These are phyloP conservation scores for Hydriomena furcata DNA, from an alignment of 2,888 invertebrate species.

Conservation along the genomic window DNA sequence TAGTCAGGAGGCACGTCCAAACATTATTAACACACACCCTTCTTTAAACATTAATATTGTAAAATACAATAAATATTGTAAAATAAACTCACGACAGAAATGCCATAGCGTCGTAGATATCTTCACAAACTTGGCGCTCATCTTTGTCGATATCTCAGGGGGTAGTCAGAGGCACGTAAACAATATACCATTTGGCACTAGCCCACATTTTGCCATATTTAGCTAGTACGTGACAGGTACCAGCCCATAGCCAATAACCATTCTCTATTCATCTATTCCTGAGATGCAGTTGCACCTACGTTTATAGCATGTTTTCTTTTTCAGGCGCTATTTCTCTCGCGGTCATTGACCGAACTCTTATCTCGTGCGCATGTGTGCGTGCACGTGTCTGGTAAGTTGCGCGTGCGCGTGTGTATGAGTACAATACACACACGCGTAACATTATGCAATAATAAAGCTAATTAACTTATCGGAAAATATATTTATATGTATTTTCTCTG, in stretches of 20 bases:
- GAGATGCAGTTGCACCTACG: conserved; percentile 5
- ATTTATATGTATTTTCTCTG: conserved; percentile 39
- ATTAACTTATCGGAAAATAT: conserved; percentile 56
- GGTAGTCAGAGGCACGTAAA: too few species aligned
- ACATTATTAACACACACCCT: too few species aligned
- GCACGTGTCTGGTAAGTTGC: conserved; percentile 53
- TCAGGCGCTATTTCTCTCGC: conserved; percentile 73
- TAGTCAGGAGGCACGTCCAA: too few species aligned
- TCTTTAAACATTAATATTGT: too few species aligned
- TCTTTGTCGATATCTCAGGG: too few species aligned
- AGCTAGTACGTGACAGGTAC: background rate
- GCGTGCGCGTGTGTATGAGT: conserved; percentile 51
- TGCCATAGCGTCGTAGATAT: too few species aligned
- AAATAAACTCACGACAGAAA: too few species aligned
- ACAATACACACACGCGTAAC: conserved; percentile 56
- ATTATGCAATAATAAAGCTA: conserved; percentile 66
- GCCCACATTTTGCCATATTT: too few species aligned
- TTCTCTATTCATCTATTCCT: conserved; percentile 10
- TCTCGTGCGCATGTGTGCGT: conserved; percentile 61
- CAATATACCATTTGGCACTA: too few species aligned
- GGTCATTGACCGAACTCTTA: conserved; percentile 74
- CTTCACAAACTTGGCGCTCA: too few species aligned
- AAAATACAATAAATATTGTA: too few species aligned
- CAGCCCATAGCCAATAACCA: background rate
- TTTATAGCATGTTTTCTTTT: conserved; percentile 39